A percentile compares a stretch with the other conserved stretches of the same genome.
These are phyloP conservation scores for Coregonus clupeaformis DNA, from an alignment of 2,113 vertebrate genomes.

Conservation along the genomic window DNA sequence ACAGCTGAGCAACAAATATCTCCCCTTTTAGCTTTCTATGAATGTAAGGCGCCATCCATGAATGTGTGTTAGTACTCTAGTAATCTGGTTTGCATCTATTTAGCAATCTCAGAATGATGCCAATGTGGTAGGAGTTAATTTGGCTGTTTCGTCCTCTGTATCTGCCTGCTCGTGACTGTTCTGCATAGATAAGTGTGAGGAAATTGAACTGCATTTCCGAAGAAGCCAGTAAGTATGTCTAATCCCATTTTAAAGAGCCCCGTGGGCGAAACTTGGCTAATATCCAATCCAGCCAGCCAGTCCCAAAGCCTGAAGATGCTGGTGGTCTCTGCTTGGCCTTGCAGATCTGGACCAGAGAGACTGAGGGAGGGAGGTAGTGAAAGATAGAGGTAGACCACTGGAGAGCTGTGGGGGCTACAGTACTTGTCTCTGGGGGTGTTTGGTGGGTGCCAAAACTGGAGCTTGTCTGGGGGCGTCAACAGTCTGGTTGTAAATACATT, in stretches of 20 bases:
- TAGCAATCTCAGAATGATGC: conserved; percentile 37
- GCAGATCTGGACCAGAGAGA: conserved; percentile 34
- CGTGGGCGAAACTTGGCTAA: conserved; percentile 29
- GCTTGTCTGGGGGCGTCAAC: conserved; percentile 40
- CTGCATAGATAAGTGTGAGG: conserved; percentile 62
- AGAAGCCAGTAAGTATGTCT: conserved; percentile 57
- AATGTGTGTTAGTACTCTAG: conserved; percentile 42
- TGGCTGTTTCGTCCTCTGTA: conserved; percentile 52
- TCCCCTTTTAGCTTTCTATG: conserved; percentile 12
- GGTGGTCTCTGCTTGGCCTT: conserved; percentile 35
- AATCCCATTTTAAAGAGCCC: conserved; percentile 66
- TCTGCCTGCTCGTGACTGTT: conserved; percentile 56
- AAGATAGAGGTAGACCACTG: background rate
- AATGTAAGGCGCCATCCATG: conserved; percentile 31
- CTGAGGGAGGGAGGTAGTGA: background rate
- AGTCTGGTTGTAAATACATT: conserved; percentile 38
- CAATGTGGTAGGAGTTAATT: conserved; percentile 53
- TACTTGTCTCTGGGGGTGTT: conserved; percentile 20
- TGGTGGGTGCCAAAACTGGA: conserved; percentile 32
- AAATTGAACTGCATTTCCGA: conserved; percentile 55
- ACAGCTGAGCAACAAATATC: background rate
- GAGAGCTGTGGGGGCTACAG: conserved; percentile 12
- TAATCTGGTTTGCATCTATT: conserved; percentile 68
- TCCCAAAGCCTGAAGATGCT: conserved; percentile 38
- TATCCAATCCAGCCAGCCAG: conserved; percentile 45